Evolutionary conservation across 2,888 invertebrate genomes (phyloP).

Genomic region (Trichogramma dendrolimi): DNA sequence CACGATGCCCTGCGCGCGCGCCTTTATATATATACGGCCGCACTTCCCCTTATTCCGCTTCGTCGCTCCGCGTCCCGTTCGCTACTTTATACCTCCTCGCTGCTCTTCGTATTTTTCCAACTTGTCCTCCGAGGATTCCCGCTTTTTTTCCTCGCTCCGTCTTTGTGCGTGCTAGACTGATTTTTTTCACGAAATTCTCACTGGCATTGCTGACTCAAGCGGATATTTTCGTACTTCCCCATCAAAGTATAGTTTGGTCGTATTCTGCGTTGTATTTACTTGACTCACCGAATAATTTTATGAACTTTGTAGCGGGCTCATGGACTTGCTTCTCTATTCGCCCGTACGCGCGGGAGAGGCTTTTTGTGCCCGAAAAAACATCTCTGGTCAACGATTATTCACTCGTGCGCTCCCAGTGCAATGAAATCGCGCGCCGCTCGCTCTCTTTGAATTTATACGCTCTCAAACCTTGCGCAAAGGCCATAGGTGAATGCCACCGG

Average conservation of each 20-base stretch:
- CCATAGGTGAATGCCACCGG: constrained; percentile 7
- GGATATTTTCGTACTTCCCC: no score
- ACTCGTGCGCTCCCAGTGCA: constrained; percentile 23
- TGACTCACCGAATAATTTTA: constrained; percentile 36
- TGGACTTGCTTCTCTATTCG: background rate
- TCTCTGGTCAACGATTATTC: constrained; percentile 16
- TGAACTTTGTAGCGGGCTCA: constrained; percentile 23
- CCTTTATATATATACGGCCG: background rate
- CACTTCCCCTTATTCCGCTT: no score
- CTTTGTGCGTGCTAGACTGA: background rate
- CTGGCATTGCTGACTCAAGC: no score
- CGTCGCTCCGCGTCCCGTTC: no score
- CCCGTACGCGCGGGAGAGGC: constrained; percentile 4
- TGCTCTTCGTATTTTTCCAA: no score
- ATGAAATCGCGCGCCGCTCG: constrained; percentile 25
- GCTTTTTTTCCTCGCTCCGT: constrained; percentile 9
- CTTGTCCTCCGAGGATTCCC: background rate
- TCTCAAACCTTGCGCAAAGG: constrained; percentile 13
- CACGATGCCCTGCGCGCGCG: constrained; percentile 1
- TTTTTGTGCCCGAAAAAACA: no score
- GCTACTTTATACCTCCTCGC: no score
- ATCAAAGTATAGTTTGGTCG: no score
- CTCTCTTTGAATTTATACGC: constrained; percentile 22
- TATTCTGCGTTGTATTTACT: no score
- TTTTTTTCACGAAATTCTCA: no score